These are phyloP conservation scores for Campopleginae sp. DNA, from an alignment of 2,888 invertebrate genomes.

Conservation along the genomic window DNA sequence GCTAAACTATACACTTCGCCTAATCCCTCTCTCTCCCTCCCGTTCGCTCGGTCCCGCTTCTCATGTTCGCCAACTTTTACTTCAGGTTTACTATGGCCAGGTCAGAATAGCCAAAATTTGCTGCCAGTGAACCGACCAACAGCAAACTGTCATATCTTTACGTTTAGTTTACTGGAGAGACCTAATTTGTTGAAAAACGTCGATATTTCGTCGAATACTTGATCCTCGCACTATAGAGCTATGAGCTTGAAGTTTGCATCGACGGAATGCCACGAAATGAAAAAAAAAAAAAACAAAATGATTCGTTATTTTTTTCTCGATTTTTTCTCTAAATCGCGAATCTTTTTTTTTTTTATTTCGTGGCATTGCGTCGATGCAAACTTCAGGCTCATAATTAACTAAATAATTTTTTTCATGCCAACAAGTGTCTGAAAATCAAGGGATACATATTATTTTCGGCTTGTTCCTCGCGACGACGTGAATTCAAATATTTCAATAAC, in stretches of 20 bases:
- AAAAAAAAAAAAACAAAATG: no score
- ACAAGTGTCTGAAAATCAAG: neutral
- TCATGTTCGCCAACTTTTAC: conserved; percentile 36
- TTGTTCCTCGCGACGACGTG: neutral
- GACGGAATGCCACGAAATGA: no score
- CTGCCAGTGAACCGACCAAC: conserved; percentile 9
- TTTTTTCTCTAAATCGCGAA: no score
- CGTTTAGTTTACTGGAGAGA: neutral
- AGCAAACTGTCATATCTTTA: neutral
- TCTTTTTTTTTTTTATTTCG: no score
- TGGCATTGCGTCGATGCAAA: no score
- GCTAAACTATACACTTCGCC: conserved; percentile 51
- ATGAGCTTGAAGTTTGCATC: no score
- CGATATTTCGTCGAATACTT: no score
- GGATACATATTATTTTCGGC: neutral
- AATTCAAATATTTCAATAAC: neutral
- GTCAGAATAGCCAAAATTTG: conserved; percentile 37
- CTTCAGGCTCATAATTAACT: no score
- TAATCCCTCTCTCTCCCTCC: conserved; percentile 16
- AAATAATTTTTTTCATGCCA: no score
- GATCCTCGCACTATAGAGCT: no score
- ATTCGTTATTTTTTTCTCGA: no score
- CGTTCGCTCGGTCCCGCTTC: conserved; percentile 16
- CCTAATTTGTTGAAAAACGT: no score
- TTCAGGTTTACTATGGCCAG: conserved; percentile 33